Evolutionary conservation across 1,140 invertebrate species (phyloP), one percentile per base, ranked within the genome.

Genomic region (Hormaphis cornu): DNA sequence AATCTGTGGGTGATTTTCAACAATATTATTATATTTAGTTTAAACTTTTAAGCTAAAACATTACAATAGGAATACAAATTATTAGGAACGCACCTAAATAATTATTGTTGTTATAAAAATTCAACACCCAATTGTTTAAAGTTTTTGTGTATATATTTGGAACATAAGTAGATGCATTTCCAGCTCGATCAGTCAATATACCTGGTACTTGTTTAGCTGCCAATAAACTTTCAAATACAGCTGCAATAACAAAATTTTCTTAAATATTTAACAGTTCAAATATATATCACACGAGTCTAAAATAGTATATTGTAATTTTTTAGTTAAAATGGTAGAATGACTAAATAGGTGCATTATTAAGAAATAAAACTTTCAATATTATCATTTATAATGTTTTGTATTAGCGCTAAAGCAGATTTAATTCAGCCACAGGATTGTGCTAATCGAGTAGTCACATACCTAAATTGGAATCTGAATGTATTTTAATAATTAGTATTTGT

Each of bases 61-160:
- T 28, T 26, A n/a, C n/a, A n/a, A n/a, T n/a, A n/a, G n/a, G n/a
- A n/a, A n/a, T n/a, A n/a, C n/a, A n/a, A n/a, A n/a, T n/a, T n/a
- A n/a, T n/a, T n/a, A n/a, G n/a, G n/a, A 52, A 75, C 75, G 73
- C 76, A 87, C 86, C 87, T 69, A 98, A 79, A 78, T 97, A 98
- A 72, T 90, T 89, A 81, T 97, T 97, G 78, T 96, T 93, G 76
- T 87, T 91, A 75, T 89, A 96, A 79, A 96, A 97, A 73, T 85
- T 89, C 72, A 89, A 85, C 1, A 96, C 88, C 91, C 93, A 98
- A 74, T 97, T 89, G 76, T 82, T 86, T 78, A 94, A 88, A 73
- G 84, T 87, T 78, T 89, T 91, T 3, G 89, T 88, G 77, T 96
- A 95, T 74, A 93, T 86, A 72, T 88, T 85, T 59, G 95, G 95